Evolutionary conservation across 2,797 vertebrate genomes (phyloP), one percentile per base, ranked within the genome.

Genomic region (Corythornis leucogaster): DNA sequence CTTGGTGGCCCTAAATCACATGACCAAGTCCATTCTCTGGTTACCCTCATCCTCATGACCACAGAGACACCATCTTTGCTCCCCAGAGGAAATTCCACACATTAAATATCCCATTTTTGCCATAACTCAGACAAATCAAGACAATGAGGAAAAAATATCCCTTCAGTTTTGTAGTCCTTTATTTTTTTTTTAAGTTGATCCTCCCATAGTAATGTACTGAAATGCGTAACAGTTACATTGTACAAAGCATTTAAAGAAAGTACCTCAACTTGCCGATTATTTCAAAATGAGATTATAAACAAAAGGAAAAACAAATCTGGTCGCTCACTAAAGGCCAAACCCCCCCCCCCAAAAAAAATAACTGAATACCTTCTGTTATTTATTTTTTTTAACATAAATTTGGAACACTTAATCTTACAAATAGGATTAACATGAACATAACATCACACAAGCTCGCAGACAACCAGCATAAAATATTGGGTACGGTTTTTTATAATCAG

Each of bases 191-290:
- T 69, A 94, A 99, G 97, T 99, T 99, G 98, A 98, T 99, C 98
- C 98, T 99, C 99, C 98, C 98, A 99, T 99, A 99, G 98, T 98
- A 99, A 99, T 98, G 98, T 99, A 98, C 98, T 98, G 98, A 99
- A 99, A 99, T 99, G 99, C 98, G 98, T 99, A 99, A 99, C 99
- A 99, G 99, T 99, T 99, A 99, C 99, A 99, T 99, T 98, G 98
- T 99, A 99, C 98, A 99, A 99, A 99, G 99, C 99, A 99, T 99
- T 98, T 98, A 99, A 99, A 99, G 98, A 99, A 99, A 99, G 99
- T 99, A 99, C 99, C 99, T 99, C 98, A 98, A 99, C 98, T 99
- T 98, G 98, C 98, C 95, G 98, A 99, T 99, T 99, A 99, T 98
- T 98, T 98, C 98, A 98, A 98, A 99, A 99, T 98, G 98, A 98